Evolutionary conservation across 1,140 invertebrate genomes (phyloP).

Genomic region (Drosophila navojoa): DNA sequence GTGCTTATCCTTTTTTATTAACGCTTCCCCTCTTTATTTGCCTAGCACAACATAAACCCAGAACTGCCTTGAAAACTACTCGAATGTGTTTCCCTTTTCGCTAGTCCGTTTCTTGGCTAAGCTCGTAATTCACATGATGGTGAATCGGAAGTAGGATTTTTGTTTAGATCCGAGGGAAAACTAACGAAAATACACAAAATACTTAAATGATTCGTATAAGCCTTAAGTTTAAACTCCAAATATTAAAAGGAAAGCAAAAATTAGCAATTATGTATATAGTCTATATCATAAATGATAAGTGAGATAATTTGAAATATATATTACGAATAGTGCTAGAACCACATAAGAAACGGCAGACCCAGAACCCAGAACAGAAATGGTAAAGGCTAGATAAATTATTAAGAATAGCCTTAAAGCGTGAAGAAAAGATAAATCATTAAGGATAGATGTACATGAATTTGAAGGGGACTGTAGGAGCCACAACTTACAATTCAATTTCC

Average conservation of each 20-base stretch:
- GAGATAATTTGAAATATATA: too few species aligned
- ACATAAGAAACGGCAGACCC: too few species aligned
- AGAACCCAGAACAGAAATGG: too few species aligned
- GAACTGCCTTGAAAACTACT: conserved; percentile 10
- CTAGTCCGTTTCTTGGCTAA: neutral
- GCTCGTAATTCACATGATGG: neutral
- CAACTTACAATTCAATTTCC: neutral
- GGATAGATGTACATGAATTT: neutral
- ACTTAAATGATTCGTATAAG: neutral
- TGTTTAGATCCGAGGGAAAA: neutral
- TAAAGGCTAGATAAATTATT: too few species aligned
- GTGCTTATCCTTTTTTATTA: conserved; percentile 2
- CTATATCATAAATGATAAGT: too few species aligned
- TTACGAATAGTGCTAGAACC: too few species aligned
- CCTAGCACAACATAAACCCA: conserved; percentile 7
- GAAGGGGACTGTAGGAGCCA: neutral
- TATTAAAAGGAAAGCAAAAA: too few species aligned
- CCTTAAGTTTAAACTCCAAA: too few species aligned
- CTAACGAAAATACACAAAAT: neutral
- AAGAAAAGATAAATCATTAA: too few species aligned
- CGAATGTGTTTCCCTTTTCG: neutral
- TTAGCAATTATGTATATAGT: too few species aligned
- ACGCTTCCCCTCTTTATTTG: conserved; percentile 16
- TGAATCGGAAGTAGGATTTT: neutral
- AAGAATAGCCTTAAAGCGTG: too few species aligned